Base-by-base conservation (phyloP, 2,797 vertebrate genomes). In the Anisognathus igniventris region DNA sequence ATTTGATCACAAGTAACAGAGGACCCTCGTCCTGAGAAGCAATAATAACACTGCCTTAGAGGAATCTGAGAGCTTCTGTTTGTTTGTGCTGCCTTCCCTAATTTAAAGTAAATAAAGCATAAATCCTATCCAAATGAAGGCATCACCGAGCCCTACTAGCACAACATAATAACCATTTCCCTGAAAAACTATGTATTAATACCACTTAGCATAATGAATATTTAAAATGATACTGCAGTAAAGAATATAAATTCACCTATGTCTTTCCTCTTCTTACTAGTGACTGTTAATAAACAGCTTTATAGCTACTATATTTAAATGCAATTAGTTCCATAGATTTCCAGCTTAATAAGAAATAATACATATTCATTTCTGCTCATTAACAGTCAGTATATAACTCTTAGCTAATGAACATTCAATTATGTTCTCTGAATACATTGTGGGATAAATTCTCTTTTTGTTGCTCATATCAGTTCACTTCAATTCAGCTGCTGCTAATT, bases 301-400 rank as follows among this genome's bases (percentile, higher is more conserved):
- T 96, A 96, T 56, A 91, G 89, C 79, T 88, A 66, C 92, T 90
- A 81, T 95, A 94, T 96, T 96, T 94, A 92, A 95, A 95, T 90
- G 56, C 66, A 96, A 94, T 96, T 96, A 95, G 82, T 94, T 95
- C 91, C 84, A 94, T 94, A 94, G 35, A 81, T 91, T 97, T 94
- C 70, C 70, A 93, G 89, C 89, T 91, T 96, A 96, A 96, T 93
- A 96, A 92, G 92, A 94, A 94, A 93, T 93, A 95, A 97, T 97
- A 73, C 95, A 96, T 97, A 96, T 96, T 97, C 96, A 97, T 94
- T 97, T 93, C 89, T 95, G 70, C 89, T 97, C 95, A 94, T 97
- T 96, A 97, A 91, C 92, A 96, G 93, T 95, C 96, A 78, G 78
- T 88, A 95, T 96, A 95, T 96, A 96, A 94, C 82, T 97, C 92